Evolutionary conservation across 2,888 invertebrate species (phyloP), one percentile per base, ranked within the genome.

Genomic region (Dioctria rufipes): DNA sequence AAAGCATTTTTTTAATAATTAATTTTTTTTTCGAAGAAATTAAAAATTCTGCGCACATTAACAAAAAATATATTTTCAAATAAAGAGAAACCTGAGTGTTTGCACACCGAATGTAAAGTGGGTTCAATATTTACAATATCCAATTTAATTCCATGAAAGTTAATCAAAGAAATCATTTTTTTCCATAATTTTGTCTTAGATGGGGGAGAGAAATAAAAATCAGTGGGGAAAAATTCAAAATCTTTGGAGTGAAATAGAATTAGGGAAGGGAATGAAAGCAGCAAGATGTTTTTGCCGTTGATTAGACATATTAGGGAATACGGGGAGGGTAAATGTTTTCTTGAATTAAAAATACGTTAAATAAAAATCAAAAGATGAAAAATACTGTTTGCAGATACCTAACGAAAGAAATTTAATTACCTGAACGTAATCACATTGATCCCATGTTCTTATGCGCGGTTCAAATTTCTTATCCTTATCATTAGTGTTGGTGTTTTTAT

Each of bases 371-470:
- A 54, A 6, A 6, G 46, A 46, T 5, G 8, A 1, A 49, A 75
- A 80, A 80, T 80, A 69, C 37, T 58, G n/a, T 71, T 71, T 37
- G 54, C 4, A 39, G 51, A 58, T 58, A 58, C 4, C 58, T 25
- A 25, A 25, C 25, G 25, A 25, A 58, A 13, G 5, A 82, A 84
- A 86, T 87, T 86, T 86, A 88, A 88, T 87, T 90, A 91, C 91
- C 90, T 91, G 93, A 85, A 96, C 95, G 88, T 95, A 93, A 88
- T 96, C 95, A 89, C 96, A 96, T 86, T 95, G 94, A 86, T 94
- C 92, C 95, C 96, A 96, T 84, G 95, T 93, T 89, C 93, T 92
- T 83, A 92, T 87, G 84, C 86, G 86, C 51, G 88, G 89, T 83
- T 87, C 88, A 83, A 88, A 87, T 86, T 89, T 92, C 86, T 91